Evolutionary conservation across 2,797 vertebrate species (phyloP).

Genomic region (Gila robusta): DNA sequence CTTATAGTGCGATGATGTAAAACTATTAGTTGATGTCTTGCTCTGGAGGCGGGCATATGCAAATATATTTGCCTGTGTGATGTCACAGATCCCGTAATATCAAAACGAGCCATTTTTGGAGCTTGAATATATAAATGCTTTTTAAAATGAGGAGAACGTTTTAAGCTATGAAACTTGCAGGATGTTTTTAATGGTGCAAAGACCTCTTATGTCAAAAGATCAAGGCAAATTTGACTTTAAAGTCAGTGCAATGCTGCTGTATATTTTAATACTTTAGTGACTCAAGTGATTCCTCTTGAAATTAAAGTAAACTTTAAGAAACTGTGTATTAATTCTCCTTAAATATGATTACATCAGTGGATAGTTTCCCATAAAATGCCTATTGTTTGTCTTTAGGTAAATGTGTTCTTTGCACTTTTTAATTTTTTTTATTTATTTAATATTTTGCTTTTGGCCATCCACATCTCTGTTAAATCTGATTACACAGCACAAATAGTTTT

Average conservation of each 20-base stretch:
- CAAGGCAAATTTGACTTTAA: not conserved
- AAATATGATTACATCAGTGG: not conserved
- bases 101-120: not conserved
- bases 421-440: not conserved
- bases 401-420: not conserved
- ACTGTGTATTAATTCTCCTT: not conserved
- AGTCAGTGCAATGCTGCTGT: not conserved
- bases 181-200: not conserved
- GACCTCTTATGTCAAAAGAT: not conserved
- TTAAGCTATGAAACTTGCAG: not conserved
- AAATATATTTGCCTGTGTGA: not conserved
- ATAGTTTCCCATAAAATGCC: not conserved
- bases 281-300: not conserved
- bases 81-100: not conserved
- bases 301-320: not conserved
- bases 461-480: not conserved
- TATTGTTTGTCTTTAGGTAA: too few relatives aligned
- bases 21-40: not conserved
- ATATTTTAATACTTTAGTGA: not conserved
- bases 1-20: too few relatives aligned
- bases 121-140: not conserved
- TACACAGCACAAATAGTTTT: not conserved
- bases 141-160: not conserved
- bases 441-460: not conserved
- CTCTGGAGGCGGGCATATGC: not conserved